Percentiles rank a stretch among this genome's conserved stretches.
These are phyloP conservation scores for Xyrauchen texanus DNA, from an alignment of 2,113 vertebrate genomes.

Conservation along the genomic window DNA sequence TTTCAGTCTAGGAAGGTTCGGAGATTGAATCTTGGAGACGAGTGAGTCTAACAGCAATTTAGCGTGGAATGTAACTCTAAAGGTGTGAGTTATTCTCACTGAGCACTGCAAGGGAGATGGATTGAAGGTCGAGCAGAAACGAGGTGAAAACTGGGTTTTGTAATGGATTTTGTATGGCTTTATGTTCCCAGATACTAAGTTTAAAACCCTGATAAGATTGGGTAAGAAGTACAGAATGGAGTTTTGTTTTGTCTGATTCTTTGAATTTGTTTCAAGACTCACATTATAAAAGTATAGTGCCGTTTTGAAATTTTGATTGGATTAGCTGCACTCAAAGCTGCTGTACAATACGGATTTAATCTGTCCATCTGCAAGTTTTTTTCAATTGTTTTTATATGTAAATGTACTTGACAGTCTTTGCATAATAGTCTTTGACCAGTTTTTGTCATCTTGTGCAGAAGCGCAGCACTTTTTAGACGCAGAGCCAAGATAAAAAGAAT, in stretches of 20 bases:
- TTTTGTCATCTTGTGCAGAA: too few species aligned
- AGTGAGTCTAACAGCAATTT: constrained; percentile 32
- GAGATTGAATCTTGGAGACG: constrained; percentile 31
- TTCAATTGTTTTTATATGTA: too few species aligned
- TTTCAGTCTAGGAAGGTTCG: constrained; percentile 4
- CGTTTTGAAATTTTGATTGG: too few species aligned
- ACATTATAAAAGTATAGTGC: not conserved
- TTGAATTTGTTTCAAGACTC: not conserved
- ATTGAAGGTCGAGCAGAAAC: constrained; percentile 6
- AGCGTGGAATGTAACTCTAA: constrained; percentile 11
- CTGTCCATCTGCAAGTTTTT: too few species aligned
- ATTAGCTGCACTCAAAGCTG: too few species aligned
- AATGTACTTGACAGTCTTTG: too few species aligned
- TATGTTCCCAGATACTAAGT: not conserved
- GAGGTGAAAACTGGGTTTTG: not conserved
- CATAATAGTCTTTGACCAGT: too few species aligned
- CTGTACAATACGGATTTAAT: too few species aligned
- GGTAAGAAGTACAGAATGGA: not conserved
- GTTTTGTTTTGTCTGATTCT: not conserved
- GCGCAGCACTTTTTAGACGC: too few species aligned
- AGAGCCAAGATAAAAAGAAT: too few species aligned
- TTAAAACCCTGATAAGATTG: not conserved
- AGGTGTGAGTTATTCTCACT: constrained; percentile 1
- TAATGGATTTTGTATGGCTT: not conserved
- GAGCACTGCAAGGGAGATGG: not conserved